Conservation (phyloP, 1,140 invertebrate species). For the Varroa destructor region DNA sequence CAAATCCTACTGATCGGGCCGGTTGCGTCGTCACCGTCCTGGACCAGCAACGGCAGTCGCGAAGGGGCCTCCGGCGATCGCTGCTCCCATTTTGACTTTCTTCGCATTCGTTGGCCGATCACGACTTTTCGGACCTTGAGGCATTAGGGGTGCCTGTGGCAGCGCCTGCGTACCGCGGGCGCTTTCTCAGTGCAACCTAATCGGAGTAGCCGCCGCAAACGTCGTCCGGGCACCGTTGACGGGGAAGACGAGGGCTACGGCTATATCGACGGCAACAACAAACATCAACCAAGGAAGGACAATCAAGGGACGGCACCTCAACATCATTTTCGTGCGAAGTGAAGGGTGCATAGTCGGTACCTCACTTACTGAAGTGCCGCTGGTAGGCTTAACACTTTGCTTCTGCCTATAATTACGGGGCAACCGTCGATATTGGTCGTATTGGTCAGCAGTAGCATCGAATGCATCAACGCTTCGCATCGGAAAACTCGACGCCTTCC, state of each 20-base stretch:
- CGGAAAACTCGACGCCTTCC: too few relatives aligned
- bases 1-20: too few relatives aligned
- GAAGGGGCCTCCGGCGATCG: constrained; percentile 26
- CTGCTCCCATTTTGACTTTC: constrained; percentile 25
- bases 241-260: neutral
- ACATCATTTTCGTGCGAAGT: neutral
- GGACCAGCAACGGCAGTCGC: too few relatives aligned
- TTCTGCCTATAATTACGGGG: too few relatives aligned
- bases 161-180: constrained; percentile 18
- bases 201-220: neutral
- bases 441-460: too few relatives aligned
- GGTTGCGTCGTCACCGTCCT: too few relatives aligned
- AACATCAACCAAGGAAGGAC: neutral
- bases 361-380: too few relatives aligned
- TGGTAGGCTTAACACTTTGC: too few relatives aligned
- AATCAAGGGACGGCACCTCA: neutral
- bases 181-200: constrained; percentile 8
- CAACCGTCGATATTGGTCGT: too few relatives aligned
- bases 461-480: too few relatives aligned
- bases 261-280: neutral
- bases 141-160: constrained; percentile 20
- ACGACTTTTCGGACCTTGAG: constrained; percentile 11
- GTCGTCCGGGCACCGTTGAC: neutral
- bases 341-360: too few relatives aligned
- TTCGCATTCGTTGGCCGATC: constrained; percentile 11